phyloP scores from a whole-genome alignment of 2,888 invertebrate genomes.

The Neoaliturus tenellus region DNA sequence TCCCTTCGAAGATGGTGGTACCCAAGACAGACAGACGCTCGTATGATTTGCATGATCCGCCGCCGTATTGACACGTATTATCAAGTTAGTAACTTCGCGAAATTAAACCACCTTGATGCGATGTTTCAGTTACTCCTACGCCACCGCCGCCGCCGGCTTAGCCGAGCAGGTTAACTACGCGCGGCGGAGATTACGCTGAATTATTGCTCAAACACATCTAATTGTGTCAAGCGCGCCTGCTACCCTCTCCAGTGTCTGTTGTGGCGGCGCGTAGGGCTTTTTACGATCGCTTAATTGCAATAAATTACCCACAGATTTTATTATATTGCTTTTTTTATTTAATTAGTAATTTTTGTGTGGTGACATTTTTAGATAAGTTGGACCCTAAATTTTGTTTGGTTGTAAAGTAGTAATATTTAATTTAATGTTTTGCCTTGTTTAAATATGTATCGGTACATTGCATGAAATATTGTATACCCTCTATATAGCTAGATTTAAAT shows the following conservation, averaged over 20 bases:
- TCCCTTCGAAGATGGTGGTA: neutral
- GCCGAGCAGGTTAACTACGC: constrained; percentile 53
- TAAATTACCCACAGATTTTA: too few relatives aligned
- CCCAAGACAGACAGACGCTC: neutral
- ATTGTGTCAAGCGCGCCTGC: constrained; percentile 52
- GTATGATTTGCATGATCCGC: constrained; percentile 6
- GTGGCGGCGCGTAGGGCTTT: neutral
- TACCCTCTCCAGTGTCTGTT: neutral
- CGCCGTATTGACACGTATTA: constrained; percentile 34
- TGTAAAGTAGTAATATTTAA: too few relatives aligned
- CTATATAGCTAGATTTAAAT: too few relatives aligned
- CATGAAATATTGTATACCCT: too few relatives aligned
- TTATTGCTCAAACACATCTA: constrained; percentile 61
- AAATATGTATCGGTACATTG: too few relatives aligned
- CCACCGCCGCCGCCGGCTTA: constrained; percentile 23
- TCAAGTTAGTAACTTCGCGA: constrained; percentile 9
- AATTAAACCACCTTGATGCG: constrained; percentile 46
- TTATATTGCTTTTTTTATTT: too few relatives aligned
- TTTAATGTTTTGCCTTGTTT: too few relatives aligned
- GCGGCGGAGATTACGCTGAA: constrained; percentile 57
- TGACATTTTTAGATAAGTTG: too few relatives aligned
- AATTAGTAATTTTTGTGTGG: too few relatives aligned
- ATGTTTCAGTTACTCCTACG: constrained; percentile 44
- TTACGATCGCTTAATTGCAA: too few relatives aligned
- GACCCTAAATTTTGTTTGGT: too few relatives aligned